Evolutionary conservation across 2,113 vertebrate species (phyloP).

Genomic region (Pogonocichla stellata): DNA sequence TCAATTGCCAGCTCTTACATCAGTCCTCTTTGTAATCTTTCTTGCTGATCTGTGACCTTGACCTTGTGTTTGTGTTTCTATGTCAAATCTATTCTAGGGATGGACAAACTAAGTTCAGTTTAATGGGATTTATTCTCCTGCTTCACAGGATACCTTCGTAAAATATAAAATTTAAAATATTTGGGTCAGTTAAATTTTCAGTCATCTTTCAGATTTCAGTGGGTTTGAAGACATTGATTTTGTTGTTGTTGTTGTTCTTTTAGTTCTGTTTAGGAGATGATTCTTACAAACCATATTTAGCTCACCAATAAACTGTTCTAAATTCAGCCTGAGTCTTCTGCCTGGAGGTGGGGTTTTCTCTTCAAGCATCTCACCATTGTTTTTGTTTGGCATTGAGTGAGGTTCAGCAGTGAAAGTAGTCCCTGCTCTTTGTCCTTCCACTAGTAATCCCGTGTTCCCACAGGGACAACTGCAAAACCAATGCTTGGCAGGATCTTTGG

Average conservation of each 20-base stretch:
- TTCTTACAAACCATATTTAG: neutral
- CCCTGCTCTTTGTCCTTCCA: no score
- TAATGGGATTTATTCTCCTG: constrained; percentile 51
- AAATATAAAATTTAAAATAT: neutral
- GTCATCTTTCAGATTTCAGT: neutral
- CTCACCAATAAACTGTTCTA: neutral
- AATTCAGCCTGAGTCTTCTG: neutral
- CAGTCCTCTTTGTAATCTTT: constrained; percentile 76
- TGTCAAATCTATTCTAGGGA: constrained; percentile 74
- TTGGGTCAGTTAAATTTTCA: neutral
- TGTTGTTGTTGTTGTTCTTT: neutral
- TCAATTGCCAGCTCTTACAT: constrained; percentile 92
- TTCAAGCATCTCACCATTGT: no score
- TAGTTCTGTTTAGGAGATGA: neutral
- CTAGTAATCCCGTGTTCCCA: no score
- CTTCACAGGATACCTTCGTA: neutral
- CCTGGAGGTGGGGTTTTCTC: no score
- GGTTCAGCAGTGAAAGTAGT: no score
- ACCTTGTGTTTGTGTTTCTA: constrained; percentile 81
- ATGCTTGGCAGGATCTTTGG: no score
- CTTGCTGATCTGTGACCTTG: constrained; percentile 89
- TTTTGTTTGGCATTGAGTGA: no score
- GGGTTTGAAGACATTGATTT: neutral
- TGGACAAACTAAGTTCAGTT: constrained; percentile 57
- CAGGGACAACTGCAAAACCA: no score